Evolutionary conservation across 1,140 invertebrate species (phyloP), one percentile per base, ranked within the genome.

Genomic region (Drosophila baimaii): DNA sequence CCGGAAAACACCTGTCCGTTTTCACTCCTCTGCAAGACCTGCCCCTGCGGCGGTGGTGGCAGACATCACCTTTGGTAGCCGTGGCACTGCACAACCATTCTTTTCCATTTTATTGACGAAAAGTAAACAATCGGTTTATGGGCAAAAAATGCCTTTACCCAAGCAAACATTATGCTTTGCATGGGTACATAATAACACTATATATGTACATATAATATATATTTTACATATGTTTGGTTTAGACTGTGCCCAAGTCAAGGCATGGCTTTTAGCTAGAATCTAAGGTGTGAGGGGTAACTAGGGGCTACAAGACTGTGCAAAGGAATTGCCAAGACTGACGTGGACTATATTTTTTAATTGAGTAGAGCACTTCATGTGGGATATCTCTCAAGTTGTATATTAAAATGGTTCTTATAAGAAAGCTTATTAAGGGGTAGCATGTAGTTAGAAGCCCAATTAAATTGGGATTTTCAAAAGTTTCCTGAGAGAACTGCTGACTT

Each of bases 1-100:
- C 80, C 77, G 72, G 81, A 79, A 84, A 79, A 79, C 81, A 84
- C 81, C 81, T 84, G 81, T 77, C 80, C 56, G 63, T 79, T 77
- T 79, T 79, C 64, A n/a, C 17, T 76, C 43, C 41, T 23, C 21
- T 64, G 64, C 29, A 72, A 49, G 59, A 27, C 29, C 39, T 44
- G 37, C 27, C 17, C 25, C 47, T 29, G 46, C 25, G 31, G 59
- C 72, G 55, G 43, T 33, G 27, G 33, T 23, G 21, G 39, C 57
- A 59, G 35, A 21, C 17, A 12, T 51, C 56, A 37, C 19, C 61
- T 27, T 56, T 54, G 64, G 61, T 75, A 75, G 75, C 51, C 77
- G 59, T 80, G 77, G 41, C 57, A 44, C 63, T 57, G 69, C 75
- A 62, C 73, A 70, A 66, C 81, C 77, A 75, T 72, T 80, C 71